Evolutionary conservation across 2,888 invertebrate genomes (phyloP), one percentile per base, ranked within the genome.

Genomic region (Caenorhabditis sp.): DNA sequence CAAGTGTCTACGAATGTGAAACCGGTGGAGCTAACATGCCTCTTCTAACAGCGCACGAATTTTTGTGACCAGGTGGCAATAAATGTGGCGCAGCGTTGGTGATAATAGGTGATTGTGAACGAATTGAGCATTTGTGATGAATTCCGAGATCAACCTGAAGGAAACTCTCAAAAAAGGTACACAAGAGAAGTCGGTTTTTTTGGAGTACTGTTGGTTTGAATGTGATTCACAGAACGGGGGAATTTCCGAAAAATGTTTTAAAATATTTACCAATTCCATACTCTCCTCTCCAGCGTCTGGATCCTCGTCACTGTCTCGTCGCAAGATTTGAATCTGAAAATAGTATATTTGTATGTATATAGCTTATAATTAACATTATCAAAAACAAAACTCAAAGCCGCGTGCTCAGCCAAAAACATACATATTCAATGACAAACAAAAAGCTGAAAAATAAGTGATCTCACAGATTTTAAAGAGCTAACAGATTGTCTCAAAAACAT

Each of bases 301-400:
- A 59, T 82, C 82, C 54, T 78, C 80, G 59, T 82, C 82, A 26
- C 76, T 76, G 50, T 82, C 82, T 20, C 79, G 71, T 26, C 82
- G 72, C 3, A 82, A 59, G 23, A 82, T 79, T 75, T 80, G 70
- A 36, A 77, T 80, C 79, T 79, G 71, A 53, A 27, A 31, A 26
- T 31, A 10, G 38, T 26, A 27, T 26, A n/a, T 21, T 57, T 27
- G n/a, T n/a, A n/a, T n/a, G n/a, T n/a, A n/a, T n/a, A n/a, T n/a
- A n/a, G n/a, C n/a, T n/a, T n/a, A n/a, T n/a, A n/a, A 27, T 57
- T 31, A 7, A 20, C 4, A 54, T 25, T 25, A 14, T 25, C 21
- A 14, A 14, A 50, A n/a, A n/a, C 5, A 14, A 50, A 8, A 53
- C 21, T 53, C 53, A 53, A 25, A 25, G 21, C 25, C 25, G 23